Evolutionary conservation across 2,797 vertebrate species (phyloP), one percentile per base, ranked within the genome.

Genomic region (Spea hammondii): DNA sequence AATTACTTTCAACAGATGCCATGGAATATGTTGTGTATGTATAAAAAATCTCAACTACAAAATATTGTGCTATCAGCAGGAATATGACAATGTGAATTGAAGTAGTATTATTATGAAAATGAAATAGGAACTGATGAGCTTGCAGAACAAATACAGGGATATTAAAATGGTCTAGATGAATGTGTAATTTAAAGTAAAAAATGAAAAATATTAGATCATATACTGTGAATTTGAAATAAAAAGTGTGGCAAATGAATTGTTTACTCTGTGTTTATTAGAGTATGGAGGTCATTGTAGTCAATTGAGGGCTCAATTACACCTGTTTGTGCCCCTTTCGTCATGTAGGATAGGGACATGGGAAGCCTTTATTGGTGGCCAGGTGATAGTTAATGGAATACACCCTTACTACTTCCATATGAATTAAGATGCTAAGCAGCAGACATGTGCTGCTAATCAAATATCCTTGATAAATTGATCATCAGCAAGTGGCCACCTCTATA

Each of bases 1-100:
- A 70, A 76, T 71, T 80, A 76, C 66, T 65, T 44, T 44, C 32
- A 80, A 55, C 59, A 80, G 79, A 76, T 80, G 72, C 60, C 69
- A 32, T 71, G 45, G 51, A 53, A 65, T 79, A 60, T 65, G 60
- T 11, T 57, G 54, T 60, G 14, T 79, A 67, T 54, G 14, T 66
- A 54, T 67, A n/a, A 49, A 72, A 76, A 76, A 48, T 6, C 45
- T 66, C 69, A 6, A 44, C 14, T n/a, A 67, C 17, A 72, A 47
- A 73, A 76, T 60, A 70, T 51, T 76, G 68, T 72, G 49, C 14
- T 17, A 72, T 72, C 73, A 66, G 79, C 68, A 79, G 47, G 75
- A 75, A 50, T 49, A 50, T 51, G 47, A 46, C 46, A 68, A 73
- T 79, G 44, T 64, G 57, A 75, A 79, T 74, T 53, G 54, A 60